A percentile compares a stretch with the other conserved stretches of the same genome.
Conservation (phyloP, 2,113 vertebrate genomes). For the Leptosomus discolor region DNA sequence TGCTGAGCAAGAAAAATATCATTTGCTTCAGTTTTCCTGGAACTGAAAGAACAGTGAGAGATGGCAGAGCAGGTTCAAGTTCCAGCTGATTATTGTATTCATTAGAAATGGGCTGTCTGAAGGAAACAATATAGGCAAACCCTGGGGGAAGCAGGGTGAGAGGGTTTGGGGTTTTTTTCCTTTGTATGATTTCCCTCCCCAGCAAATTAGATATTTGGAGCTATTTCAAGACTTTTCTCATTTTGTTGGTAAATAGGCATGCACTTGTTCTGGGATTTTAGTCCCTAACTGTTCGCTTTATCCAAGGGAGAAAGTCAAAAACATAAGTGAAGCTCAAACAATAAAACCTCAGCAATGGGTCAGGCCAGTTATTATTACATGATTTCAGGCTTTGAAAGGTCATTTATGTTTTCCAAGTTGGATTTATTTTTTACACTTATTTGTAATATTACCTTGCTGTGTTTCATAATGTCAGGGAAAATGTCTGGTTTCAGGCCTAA, state of each 20-base stretch:
- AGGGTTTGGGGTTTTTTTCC: neutral
- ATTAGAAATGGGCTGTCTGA: conserved; percentile 8
- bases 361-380: conserved; percentile 50
- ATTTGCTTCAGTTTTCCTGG: conserved; percentile 33
- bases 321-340: neutral
- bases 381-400: conserved; percentile 64
- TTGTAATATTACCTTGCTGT: conserved; percentile 51
- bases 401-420: conserved; percentile 63
- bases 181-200: neutral
- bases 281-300: neutral
- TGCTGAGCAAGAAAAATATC: conserved; percentile 12
- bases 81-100: conserved; percentile 23
- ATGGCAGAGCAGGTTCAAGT: conserved; percentile 14
- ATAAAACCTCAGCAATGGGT: conserved; percentile 43
- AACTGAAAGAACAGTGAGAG: conserved; percentile 25
- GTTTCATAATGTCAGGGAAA: conserved; percentile 67
- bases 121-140: neutral
- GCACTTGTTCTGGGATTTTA: conserved; percentile 48
- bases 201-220: neutral
- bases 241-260: conserved; percentile 39
- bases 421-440: conserved; percentile 62
- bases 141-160: neutral
- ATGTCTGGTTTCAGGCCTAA: conserved; percentile 60
- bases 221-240: neutral
- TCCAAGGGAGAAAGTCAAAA: neutral